Evolutionary conservation across 2,888 invertebrate genomes (phyloP).

Genomic region (Pandemis corylana): DNA sequence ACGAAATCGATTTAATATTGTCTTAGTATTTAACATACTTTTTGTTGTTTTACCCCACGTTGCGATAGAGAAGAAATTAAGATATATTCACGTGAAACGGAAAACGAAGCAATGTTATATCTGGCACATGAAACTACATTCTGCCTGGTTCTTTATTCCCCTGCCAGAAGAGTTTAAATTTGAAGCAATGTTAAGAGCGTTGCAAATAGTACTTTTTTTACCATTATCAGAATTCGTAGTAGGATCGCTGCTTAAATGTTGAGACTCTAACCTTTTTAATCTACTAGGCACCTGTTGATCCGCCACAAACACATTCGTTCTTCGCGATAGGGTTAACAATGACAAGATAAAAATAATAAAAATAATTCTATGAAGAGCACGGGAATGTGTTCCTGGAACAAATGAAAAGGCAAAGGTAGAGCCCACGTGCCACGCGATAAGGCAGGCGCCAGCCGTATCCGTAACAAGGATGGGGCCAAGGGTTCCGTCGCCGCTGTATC

Average conservation of each 20-base stretch:
- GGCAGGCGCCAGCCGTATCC: conserved; percentile 66
- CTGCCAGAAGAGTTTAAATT: too few relatives aligned
- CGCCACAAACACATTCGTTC: not conserved
- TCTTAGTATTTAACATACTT: conserved; percentile 9
- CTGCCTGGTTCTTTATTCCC: too few relatives aligned
- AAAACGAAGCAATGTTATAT: not conserved
- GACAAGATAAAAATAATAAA: conserved; percentile 4
- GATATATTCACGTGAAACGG: not conserved
- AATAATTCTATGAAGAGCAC: conserved; percentile 12
- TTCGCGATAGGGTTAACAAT: conserved; percentile 14
- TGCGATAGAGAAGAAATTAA: not conserved
- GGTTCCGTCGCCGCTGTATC: conserved; percentile 8
- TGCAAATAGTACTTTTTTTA: too few relatives aligned
- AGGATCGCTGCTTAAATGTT: too few relatives aligned
- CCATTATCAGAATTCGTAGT: too few relatives aligned
- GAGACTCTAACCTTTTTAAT: not conserved
- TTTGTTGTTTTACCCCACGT: conserved; percentile 7
- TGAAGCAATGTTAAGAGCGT: too few relatives aligned
- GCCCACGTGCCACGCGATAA: conserved; percentile 74
- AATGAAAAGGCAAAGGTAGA: conserved; percentile 58
- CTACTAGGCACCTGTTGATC: not conserved
- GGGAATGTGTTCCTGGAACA: conserved; percentile 29
- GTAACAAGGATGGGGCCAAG: not conserved
- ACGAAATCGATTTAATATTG: conserved; percentile 27
- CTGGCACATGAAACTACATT: not conserved